These are phyloP conservation scores for Anguilla anguilla DNA, from an alignment of 2,797 vertebrate species.

Conservation along the genomic window DNA sequence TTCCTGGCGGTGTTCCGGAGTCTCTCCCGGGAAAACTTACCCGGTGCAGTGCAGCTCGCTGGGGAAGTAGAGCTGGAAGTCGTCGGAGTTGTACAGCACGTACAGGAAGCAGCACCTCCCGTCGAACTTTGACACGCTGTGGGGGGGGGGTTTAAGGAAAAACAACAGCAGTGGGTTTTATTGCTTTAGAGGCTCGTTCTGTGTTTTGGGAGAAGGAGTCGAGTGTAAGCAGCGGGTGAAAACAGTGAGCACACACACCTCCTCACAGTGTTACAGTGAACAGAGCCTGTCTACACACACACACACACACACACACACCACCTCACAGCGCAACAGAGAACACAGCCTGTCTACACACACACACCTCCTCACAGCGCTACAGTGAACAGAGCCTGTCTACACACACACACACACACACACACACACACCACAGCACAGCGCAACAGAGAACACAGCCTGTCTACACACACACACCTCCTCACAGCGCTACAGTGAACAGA, in stretches of 20 bases:
- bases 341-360: too few species aligned
- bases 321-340: too few species aligned
- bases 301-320: too few species aligned
- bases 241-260: neutral
- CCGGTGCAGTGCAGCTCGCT: slow-evolving; percentile 82
- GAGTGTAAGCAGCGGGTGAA: neutral
- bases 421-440: too few species aligned
- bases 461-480: too few species aligned
- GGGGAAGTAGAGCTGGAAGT: slow-evolving; percentile 90
- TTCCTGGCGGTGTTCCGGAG: neutral
- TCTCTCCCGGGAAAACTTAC: slow-evolving; percentile 61
- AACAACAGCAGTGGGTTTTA: neutral
- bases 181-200: neutral
- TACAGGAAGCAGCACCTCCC: slow-evolving; percentile 91
- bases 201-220: neutral
- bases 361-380: too few species aligned
- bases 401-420: too few species aligned
- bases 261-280: too few species aligned
- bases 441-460: too few species aligned
- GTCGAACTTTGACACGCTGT: slow-evolving; percentile 83
- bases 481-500: too few species aligned
- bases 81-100: slow-evolving; percentile 79
- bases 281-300: too few species aligned
- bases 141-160: neutral
- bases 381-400: too few species aligned